Base-by-base conservation (phyloP, 92 coral and sea anemone genomes). In the Porites evermanni region DNA sequence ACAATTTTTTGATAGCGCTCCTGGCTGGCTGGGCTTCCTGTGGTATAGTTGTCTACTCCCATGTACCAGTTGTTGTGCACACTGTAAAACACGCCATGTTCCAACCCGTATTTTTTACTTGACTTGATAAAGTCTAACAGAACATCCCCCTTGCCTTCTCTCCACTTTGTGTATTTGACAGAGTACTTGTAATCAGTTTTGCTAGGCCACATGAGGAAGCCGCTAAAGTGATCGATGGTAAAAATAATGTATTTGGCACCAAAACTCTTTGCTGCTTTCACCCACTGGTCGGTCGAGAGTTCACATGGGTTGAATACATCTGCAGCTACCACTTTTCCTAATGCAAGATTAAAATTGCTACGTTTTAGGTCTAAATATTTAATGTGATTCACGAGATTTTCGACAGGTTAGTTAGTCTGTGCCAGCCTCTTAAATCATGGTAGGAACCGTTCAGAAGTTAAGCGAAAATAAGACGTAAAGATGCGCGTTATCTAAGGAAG, bases 271-370 rank as follows among this genome's bases (percentile, higher is more conserved):
- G 98, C 98, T 19, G 95, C 92, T 64, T 75, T 64, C 9, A 85
- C 90, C 98, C 98, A 94, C 68, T 94, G 98, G 86, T 94, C 98
- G 4, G 95, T 92, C 58, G 95, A 92, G 18, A 94, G 92, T 9
- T 90, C 77, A 29, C 69, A 53, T 50, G 98, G 98, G 78, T 89
- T 87, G 88, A 94, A 94, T 7, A 89, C 77, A 58, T 94, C 91
- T n/a, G 91, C 84, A 24, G 93, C 72, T 7, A 67, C 96, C 9
- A 94, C 96, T 69, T 74, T 53, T 64, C 93, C 98, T 94, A 60
- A 14, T 8, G 59, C 3, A 64, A 73, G 3, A 53, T 18, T 1
- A n/a, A 44, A 0, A 38, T 56, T 14, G 21, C 11, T 0, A 10
- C 4, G 2, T 12, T 19, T 38, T 47, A 69, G 14, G 51, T 7